Base-by-base conservation (phyloP, 1,140 invertebrate genomes). In the Lasioglossum baleicum region DNA sequence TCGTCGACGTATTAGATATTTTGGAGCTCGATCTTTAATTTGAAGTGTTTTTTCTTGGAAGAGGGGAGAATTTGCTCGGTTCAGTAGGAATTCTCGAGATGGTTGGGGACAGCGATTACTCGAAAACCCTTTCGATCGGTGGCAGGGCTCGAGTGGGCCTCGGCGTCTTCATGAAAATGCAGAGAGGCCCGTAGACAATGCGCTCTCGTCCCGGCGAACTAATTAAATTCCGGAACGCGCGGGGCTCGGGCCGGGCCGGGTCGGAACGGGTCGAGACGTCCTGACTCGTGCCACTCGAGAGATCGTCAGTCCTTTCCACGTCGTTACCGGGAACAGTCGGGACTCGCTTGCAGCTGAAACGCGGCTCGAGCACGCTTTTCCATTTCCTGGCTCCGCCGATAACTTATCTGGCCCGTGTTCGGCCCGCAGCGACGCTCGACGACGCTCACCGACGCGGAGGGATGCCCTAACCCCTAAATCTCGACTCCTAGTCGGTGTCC, bases 121-220 rank as follows among this genome's bases (percentile, higher is more conserved):
- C 56, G 17, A 20, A n/a, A 58, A 58, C 56, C 56, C 56, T 58
- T 58, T 58, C 56, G 56, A n/a, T n/a, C 56, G 20, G 56, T n/a
- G 56, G 56, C n/a, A n/a, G 56, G 56, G 51, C 17, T 58, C 56
- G 56, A 58, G 56, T 58, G 56, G 56, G 56, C 56, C 56, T 58
- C 56, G 15, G 51, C n/a, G 56, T 58, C 56, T 58, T 58, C 20
- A 58, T 58, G 56, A 58, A 58, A 58, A 58, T 58, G 56, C 56
- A 58, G 56, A 58, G 56, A 58, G 20, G 20, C 56, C 56, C 56
- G 56, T 58, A 58, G 56, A 58, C 56, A 58, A 58, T 58, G 56
- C 56, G 56, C 56, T 15, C 51, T 58, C 56, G 20, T 58, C 0
- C 56, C 56, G 7, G 56, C 51, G 56, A 58, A 58, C 56, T 58